A percentile compares a stretch with the other conserved stretches of the same genome.
Conservation (phyloP, 2,113 vertebrate genomes). For the Xiphias gladius region DNA sequence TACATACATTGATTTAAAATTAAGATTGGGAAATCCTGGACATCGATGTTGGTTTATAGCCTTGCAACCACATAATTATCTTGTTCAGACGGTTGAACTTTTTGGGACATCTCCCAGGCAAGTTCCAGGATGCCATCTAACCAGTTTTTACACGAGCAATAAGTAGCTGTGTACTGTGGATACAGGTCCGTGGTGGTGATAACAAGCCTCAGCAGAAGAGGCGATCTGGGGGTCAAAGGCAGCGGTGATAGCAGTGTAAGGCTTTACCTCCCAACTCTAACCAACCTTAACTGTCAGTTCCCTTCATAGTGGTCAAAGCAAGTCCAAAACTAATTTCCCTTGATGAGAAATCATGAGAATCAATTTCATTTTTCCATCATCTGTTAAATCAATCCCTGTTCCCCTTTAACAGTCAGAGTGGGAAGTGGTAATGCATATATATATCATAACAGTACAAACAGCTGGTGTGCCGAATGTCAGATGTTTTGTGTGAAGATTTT, state of each 20-base stretch:
- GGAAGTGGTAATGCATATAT: conserved; percentile 54
- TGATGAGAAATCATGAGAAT: conserved; percentile 2
- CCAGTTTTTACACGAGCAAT: conserved; percentile 20
- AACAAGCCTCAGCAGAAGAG: conserved; percentile 39
- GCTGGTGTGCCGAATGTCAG: conserved; percentile 31
- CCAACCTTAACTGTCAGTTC: not conserved
- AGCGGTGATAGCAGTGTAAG: conserved; percentile 77
- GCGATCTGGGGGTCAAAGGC: conserved; percentile 69
- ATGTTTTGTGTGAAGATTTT: not conserved
- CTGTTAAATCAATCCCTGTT: not conserved
- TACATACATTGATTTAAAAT: conserved; percentile 17
- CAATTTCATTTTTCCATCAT: not conserved
- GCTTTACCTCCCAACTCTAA: conserved; percentile 58
- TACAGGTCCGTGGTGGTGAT: conserved; percentile 22
- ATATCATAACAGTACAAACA: conserved; percentile 53
- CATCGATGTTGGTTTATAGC: not conserved
- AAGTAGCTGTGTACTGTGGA: conserved; percentile 22
- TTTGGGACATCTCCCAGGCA: not conserved
- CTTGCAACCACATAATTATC: not conserved
- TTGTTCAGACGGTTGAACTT: not conserved
- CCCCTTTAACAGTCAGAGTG: conserved; percentile 27
- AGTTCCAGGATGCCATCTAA: not conserved
- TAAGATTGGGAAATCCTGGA: not conserved
- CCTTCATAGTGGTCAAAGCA: conserved; percentile 13
- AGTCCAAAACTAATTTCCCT: not conserved